phyloP scores from a whole-genome alignment of 2,888 invertebrate genomes.

The Pediacus dermestoides region DNA sequence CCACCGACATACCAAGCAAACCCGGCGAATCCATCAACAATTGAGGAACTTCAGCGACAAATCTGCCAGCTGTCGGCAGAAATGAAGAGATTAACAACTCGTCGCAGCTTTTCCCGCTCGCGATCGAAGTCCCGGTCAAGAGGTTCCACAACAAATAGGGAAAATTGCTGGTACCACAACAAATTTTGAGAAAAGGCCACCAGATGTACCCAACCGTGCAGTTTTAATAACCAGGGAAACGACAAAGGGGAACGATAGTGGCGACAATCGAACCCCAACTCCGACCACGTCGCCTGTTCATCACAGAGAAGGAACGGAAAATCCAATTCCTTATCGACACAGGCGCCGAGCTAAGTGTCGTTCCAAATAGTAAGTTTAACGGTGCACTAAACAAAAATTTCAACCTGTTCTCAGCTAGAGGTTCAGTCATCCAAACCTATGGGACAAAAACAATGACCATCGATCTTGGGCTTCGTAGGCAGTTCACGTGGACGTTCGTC shows the following conservation, averaged over 20 bases:
- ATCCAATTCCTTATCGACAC: slow-evolving; percentile 1
- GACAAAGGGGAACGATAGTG: slow-evolving; percentile 1
- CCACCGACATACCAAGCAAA: no score
- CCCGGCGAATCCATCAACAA: no score
- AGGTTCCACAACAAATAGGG: slow-evolving; percentile 1
- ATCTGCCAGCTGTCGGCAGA: not conserved
- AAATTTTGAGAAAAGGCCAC: not conserved
- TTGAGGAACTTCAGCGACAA: not conserved
- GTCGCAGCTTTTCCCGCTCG: no score
- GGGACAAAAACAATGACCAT: slow-evolving; percentile 11
- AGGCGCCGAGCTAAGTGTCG: not conserved
- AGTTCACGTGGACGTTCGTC: slow-evolving; percentile 35
- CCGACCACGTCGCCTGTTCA: not conserved
- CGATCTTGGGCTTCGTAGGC: slow-evolving; percentile 32
- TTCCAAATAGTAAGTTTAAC: no score
- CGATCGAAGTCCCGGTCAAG: not conserved
- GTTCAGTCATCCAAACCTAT: slow-evolving; percentile 15
- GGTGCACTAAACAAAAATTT: no score
- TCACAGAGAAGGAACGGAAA: not conserved
- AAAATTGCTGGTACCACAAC: slow-evolving; percentile 1
- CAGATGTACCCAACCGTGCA: not conserved
- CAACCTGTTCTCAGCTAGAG: no score
- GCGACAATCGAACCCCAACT: slow-evolving; percentile 1
- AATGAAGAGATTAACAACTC: slow-evolving; percentile 3
- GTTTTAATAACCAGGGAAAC: slow-evolving; percentile 1